Evolutionary conservation across 92 coral and sea anemone species (phyloP).

Genomic region (Parazoanthus atlanticus): DNA sequence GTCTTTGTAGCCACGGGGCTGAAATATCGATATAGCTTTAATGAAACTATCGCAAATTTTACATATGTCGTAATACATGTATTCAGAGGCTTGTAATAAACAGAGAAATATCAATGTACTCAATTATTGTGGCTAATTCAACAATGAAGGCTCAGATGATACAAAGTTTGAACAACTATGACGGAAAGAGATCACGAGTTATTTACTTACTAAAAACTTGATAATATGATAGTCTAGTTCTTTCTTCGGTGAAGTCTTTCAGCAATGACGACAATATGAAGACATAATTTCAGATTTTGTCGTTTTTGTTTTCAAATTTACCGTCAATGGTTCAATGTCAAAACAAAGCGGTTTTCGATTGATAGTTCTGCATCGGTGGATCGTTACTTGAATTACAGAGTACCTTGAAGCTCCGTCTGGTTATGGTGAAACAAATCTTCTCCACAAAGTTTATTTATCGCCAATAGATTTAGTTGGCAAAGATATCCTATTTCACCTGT

Average conservation of each 20-base stretch:
- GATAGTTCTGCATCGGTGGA: neutral
- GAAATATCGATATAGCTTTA: neutral
- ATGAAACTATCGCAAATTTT: neutral
- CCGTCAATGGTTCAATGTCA: neutral
- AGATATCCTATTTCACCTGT: constrained; percentile 11
- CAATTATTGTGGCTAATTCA: neutral
- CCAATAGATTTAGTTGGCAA: constrained; percentile 1
- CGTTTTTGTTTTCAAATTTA: neutral
- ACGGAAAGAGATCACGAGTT: neutral
- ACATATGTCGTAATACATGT: neutral
- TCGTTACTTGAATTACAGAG: constrained; percentile 4
- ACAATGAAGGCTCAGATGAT: neutral
- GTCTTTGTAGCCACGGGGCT: neutral
- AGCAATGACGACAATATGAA: neutral
- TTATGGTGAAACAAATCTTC: neutral
- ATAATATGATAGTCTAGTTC: neutral
- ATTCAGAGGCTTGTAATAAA: neutral
- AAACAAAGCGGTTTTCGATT: neutral
- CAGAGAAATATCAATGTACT: neutral
- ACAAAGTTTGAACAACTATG: constrained; percentile 7
- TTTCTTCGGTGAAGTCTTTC: neutral
- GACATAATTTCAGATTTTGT: neutral
- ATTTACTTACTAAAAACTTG: constrained; percentile 16
- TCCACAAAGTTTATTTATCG: neutral
- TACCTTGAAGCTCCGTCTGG: neutral